These are phyloP conservation scores for Alethe diademata DNA, from an alignment of 2,113 vertebrate genomes.

Conservation along the genomic window DNA sequence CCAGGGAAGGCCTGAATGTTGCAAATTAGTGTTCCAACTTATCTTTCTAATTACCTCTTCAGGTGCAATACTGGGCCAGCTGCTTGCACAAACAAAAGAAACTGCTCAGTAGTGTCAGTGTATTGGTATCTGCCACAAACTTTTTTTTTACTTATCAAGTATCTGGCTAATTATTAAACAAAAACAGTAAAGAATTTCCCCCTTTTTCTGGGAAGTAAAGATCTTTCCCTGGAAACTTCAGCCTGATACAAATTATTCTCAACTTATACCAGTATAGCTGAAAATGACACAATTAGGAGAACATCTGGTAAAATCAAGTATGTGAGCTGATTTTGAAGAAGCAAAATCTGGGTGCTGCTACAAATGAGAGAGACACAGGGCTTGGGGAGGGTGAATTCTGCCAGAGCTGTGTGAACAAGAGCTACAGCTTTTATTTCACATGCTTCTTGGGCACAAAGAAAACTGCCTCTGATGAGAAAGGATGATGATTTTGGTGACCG, in stretches of 20 bases:
- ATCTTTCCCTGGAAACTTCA: neutral
- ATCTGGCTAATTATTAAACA: neutral
- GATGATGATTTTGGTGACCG: neutral
- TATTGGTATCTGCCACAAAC: neutral
- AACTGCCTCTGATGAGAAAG: neutral
- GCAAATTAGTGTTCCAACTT: conserved; percentile 64
- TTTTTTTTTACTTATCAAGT: neutral
- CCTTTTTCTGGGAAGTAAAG: neutral
- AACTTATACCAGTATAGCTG: neutral
- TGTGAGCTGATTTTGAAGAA: neutral
- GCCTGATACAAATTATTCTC: neutral
- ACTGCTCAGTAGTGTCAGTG: neutral
- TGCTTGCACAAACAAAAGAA: conserved; percentile 26
- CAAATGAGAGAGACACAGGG: neutral
- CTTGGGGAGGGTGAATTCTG: neutral
- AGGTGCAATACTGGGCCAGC: conserved; percentile 60
- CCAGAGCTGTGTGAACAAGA: neutral
- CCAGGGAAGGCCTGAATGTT: conserved; percentile 56
- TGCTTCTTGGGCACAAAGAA: neutral
- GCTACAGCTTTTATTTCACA: neutral
- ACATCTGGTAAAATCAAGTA: neutral
- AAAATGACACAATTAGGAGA: neutral
- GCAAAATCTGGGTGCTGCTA: neutral
- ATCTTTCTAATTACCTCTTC: conserved; percentile 68
- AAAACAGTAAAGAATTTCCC: neutral